Percentiles rank a stretch among this genome's conserved stretches.
phyloP scores from a whole-genome alignment of 2,888 invertebrate genomes.

The Drosophila cracens region DNA sequence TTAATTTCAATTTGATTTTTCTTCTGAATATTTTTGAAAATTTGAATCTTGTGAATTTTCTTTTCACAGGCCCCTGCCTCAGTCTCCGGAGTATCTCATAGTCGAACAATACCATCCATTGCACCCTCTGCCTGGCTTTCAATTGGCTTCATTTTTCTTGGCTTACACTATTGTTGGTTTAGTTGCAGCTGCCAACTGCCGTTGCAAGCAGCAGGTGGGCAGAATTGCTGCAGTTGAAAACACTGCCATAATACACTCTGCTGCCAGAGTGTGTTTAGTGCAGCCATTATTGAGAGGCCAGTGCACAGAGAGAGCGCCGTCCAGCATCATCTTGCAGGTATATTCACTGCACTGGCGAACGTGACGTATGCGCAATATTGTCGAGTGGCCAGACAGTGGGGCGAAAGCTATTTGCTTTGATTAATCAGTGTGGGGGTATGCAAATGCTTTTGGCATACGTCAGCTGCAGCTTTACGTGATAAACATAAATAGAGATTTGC shows the following conservation, averaged over 20 bases:
- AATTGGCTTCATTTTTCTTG: slow-evolving; percentile 67
- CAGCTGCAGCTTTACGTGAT: slow-evolving; percentile 35
- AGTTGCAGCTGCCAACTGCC: slow-evolving; percentile 38
- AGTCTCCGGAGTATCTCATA: not conserved
- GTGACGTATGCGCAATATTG: slow-evolving; percentile 72
- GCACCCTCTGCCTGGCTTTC: not conserved
- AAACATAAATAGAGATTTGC: slow-evolving; percentile 25
- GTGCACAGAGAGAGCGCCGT: slow-evolving; percentile 19
- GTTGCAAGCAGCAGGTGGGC: slow-evolving; percentile 28
- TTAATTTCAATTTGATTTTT: not conserved
- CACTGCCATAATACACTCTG: slow-evolving; percentile 25
- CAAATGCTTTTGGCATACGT: slow-evolving; percentile 27
- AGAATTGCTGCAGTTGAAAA: slow-evolving; percentile 48
- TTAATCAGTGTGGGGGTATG: slow-evolving; percentile 47
- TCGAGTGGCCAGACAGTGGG: not conserved
- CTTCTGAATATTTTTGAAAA: not conserved
- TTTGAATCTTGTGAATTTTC: not conserved
- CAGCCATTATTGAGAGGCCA: slow-evolving; percentile 60
- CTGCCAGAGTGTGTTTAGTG: slow-evolving; percentile 41
- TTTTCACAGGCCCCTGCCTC: not conserved
- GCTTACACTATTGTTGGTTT: slow-evolving; percentile 18
- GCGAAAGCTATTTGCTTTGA: slow-evolving; percentile 33
- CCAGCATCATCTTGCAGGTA: slow-evolving; percentile 11
- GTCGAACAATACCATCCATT: not conserved
- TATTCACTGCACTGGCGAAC: slow-evolving; percentile 36